phyloP scores from a whole-genome alignment of 2,113 vertebrate genomes.

The Aphelocoma coerulescens region DNA sequence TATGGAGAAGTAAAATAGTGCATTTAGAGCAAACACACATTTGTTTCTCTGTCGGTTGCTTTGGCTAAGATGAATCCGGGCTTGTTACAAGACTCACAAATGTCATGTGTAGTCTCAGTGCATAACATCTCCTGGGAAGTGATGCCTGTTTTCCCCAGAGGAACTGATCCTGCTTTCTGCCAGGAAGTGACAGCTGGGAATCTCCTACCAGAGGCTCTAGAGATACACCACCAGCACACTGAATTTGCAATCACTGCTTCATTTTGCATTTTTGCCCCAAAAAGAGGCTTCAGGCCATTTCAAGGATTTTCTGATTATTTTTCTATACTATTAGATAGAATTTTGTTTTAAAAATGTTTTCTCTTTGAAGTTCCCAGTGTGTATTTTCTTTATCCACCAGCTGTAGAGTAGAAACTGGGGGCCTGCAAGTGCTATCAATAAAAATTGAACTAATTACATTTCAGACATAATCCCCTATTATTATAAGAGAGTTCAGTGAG shows the following conservation, averaged over 20 bases:
- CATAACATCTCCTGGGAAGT: neutral
- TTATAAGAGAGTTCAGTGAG: neutral
- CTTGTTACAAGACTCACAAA: neutral
- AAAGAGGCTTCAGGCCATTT: neutral
- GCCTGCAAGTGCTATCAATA: neutral
- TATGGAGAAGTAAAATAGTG: neutral
- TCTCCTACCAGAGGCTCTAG: neutral
- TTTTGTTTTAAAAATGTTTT: neutral
- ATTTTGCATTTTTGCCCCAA: neutral
- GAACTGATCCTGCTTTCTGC: neutral
- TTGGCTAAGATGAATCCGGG: neutral
- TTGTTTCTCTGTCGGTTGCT: neutral
- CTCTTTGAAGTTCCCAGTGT: neutral
- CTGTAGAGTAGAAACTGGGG: neutral
- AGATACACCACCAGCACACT: neutral
- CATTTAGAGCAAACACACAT: neutral
- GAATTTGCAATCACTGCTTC: neutral
- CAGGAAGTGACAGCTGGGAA: neutral
- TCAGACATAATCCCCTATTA: slow-evolving; percentile 23
- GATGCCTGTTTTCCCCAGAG: neutral
- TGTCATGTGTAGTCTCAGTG: neutral
- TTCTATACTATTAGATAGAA: neutral
- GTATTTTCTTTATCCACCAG: neutral
- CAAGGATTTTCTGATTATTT: neutral
- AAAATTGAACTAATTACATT: slow-evolving; percentile 50